phyloP scores from a whole-genome alignment of 2,888 invertebrate genomes.

The Creontiades dilutus region DNA sequence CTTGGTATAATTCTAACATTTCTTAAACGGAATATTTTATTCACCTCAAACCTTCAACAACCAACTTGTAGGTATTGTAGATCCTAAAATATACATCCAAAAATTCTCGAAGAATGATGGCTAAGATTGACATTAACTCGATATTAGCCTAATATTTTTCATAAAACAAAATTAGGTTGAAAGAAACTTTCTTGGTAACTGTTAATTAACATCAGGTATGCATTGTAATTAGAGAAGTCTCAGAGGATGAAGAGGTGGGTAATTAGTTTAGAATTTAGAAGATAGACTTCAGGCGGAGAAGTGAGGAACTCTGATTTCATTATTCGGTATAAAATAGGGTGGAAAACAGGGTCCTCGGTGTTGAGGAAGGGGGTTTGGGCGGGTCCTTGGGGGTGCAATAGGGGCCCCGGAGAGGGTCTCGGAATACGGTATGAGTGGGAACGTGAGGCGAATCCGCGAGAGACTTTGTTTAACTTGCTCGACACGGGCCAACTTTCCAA shows the following conservation, averaged over 20 bases:
- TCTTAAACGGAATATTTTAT: not conserved
- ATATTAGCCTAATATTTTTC: not conserved
- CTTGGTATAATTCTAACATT: not conserved
- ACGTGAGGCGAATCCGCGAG: conserved; percentile 70
- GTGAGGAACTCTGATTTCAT: conserved; percentile 65
- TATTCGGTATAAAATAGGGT: conserved; percentile 67
- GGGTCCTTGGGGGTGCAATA: conserved; percentile 31
- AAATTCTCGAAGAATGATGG: not conserved
- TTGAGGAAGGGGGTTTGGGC: not conserved
- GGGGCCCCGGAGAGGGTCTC: conserved; percentile 43
- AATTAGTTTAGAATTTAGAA: conserved; percentile 65
- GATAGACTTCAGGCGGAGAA: conserved; percentile 25
- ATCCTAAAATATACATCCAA: not conserved
- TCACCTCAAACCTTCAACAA: too few relatives aligned
- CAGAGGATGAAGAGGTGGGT: conserved; percentile 32
- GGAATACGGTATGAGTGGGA: conserved; percentile 72
- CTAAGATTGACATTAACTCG: not conserved
- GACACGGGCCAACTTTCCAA: conserved; percentile 70
- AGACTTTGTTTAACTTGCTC: conserved; percentile 66
- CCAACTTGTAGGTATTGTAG: not conserved
- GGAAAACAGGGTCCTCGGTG: conserved; percentile 68
- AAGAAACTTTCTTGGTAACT: not conserved
- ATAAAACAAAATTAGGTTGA: not conserved
- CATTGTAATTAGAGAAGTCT: conserved; percentile 31
- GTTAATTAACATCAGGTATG: conserved; percentile 33